Evolutionary conservation across 2,797 vertebrate genomes (phyloP), one percentile per base, ranked within the genome.

Genomic region (Acrocephalus scirpaceus): DNA sequence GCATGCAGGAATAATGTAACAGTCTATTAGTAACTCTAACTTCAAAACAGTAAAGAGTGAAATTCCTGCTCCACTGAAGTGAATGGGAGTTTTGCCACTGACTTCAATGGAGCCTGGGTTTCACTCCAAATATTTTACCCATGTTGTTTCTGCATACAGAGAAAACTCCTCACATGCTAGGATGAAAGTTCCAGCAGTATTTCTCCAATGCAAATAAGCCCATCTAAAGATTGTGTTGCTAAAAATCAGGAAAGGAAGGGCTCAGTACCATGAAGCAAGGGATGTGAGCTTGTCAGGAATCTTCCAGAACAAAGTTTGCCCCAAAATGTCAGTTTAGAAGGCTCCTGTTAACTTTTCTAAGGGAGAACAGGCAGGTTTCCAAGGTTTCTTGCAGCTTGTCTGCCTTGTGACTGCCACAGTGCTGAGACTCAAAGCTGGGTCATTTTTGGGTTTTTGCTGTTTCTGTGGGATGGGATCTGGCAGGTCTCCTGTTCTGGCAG

Each of bases 31-130:
- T 92, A 95, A 96, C 64, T 90, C 87, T 77, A 77, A 96, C 95
- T 97, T 96, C 92, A 93, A 95, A 96, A 92, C 92, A 94, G 70
- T 38, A 50, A 79, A 74, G 60, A 87, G 89, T 72, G 79, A 91
- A 88, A 93, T 74, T 87, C 58, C 57, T 92, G 76, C 73, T 93
- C 54, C 38, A 25, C 74, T 80, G 85, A 94, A 92, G 47, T 85
- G 71, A 93, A 95, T 20, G 92, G 93, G 94, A 96, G 78, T 89
- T 94, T 91, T 94, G 93, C 94, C 89, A 94, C 5, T 95, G 67
- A 94, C 86, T 96, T 92, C 93, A 96, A 85, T 22, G 61, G 64
- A 93, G 74, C 71, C 95, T 87, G 71, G 60, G 62, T 87, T 93
- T 90, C 86, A 85, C 64, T 93, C 86, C 88, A 93, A 94, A 38